These are phyloP conservation scores for Drosophila parvula DNA, from an alignment of 1,140 invertebrate genomes.

Conservation along the genomic window DNA sequence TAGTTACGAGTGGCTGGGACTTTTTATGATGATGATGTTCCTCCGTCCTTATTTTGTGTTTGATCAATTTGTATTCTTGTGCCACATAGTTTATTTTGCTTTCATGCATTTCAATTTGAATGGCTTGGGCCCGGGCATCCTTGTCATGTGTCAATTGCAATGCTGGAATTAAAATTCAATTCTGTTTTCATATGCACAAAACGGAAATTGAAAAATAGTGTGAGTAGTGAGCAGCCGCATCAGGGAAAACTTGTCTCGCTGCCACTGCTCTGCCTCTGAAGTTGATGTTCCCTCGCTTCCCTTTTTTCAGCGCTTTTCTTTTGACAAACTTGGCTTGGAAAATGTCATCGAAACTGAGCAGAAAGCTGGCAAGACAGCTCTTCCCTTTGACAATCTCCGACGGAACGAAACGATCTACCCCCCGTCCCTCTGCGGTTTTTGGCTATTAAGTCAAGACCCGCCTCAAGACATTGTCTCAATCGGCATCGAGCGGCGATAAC, in stretches of 20 bases:
- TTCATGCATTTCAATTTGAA: conserved; percentile 77
- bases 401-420: conserved; percentile 6
- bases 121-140: conserved; percentile 31
- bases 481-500: conserved; percentile 57
- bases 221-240: conserved; percentile 15
- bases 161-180: conserved; percentile 75
- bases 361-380: conserved; percentile 37
- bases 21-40: conserved; percentile 77
- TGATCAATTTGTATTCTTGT: conserved; percentile 81
- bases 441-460: conserved; percentile 65
- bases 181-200: conserved; percentile 71
- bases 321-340: conserved; percentile 12
- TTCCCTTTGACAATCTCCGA: conserved; percentile 46
- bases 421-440: conserved; percentile 21
- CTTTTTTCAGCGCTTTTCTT: conserved; percentile 1
- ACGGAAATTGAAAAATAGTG: conserved; percentile 70
- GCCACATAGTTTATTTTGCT: conserved; percentile 72
- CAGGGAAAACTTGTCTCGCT: conserved; percentile 29
- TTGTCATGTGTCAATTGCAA: conserved; percentile 80
- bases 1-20: conserved; percentile 66
- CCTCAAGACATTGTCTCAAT: conserved; percentile 69
- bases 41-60: conserved; percentile 54
- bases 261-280: conserved; percentile 13
- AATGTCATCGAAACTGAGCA: conserved; percentile 35
- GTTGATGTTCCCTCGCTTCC: conserved; percentile 1